Evolutionary conservation across 2,888 invertebrate genomes (phyloP).

Genomic region (Pachycephus smyrnensis): DNA sequence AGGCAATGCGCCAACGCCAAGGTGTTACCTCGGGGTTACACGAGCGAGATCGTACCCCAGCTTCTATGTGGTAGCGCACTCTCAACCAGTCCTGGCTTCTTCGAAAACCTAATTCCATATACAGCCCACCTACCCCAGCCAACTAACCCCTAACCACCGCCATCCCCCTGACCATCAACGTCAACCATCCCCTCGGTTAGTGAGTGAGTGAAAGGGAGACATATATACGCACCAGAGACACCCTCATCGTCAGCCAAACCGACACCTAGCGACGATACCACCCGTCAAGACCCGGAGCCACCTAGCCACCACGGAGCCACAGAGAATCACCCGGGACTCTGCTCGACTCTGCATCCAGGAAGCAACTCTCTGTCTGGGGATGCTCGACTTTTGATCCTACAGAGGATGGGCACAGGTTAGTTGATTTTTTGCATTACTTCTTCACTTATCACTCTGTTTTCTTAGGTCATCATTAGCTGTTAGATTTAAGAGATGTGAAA

Average conservation of each 20-base stretch:
- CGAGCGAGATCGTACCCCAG: not conserved
- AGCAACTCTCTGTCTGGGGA: slow-evolving; percentile 40
- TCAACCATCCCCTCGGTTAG: not conserved
- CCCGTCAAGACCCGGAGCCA: slow-evolving; percentile 41
- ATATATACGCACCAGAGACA: not conserved
- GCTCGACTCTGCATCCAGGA: slow-evolving; percentile 38
- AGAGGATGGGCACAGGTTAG: slow-evolving; percentile 82
- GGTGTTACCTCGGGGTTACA: slow-evolving; percentile 6
- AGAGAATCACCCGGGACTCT: slow-evolving; percentile 52
- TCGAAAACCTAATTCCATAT: slow-evolving; percentile 2
- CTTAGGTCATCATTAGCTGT: not conserved
- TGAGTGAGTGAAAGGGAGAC: not conserved
- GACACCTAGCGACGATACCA: slow-evolving; percentile 29
- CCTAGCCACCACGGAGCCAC: slow-evolving; percentile 22
- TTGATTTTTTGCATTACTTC: slow-evolving; percentile 15
- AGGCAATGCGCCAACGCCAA: slow-evolving; percentile 14
- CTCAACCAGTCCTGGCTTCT: not conserved
- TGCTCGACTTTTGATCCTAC: slow-evolving; percentile 62
- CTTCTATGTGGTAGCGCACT: slow-evolving; percentile 1
- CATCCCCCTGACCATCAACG: slow-evolving; percentile 19
- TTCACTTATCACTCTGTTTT: not conserved
- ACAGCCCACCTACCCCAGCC: not conserved
- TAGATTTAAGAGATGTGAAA: not conserved
- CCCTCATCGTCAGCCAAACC: slow-evolving; percentile 24
- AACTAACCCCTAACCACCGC: slow-evolving; percentile 6